Evolutionary conservation across 2,797 vertebrate species (phyloP), one percentile per base, ranked within the genome.

Genomic region (Mycteria americana): DNA sequence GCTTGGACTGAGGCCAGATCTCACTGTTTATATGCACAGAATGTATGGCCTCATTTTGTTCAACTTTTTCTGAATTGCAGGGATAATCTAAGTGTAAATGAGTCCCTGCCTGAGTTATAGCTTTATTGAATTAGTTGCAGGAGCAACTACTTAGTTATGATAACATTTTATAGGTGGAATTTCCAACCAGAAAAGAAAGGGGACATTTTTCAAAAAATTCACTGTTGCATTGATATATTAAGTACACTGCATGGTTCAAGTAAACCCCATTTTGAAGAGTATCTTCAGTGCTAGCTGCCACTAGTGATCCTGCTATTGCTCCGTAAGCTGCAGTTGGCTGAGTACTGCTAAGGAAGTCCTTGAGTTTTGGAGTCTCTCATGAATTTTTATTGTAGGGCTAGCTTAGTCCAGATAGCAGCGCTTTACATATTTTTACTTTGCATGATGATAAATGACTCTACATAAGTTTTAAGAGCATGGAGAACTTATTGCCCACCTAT

Each of bases 21-120:
- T 86, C 75, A 57, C 43, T 96, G 89, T 93, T 92, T 89, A 77
- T 95, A 51, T 5, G 16, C 51, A 57, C 35, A 78, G 84, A 93
- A 95, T 81, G 27, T 75, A 94, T 92, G 87, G 82, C 46, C 76
- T 89, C 65, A 85, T 95, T 94, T 91, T 86, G 53, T 96, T 89
- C 82, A 57, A 56, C 37, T 92, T 89, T 51, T 88, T 51, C 87
- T 88, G 68, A 91, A 72, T 54, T 85, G 23, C 62, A 62, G 30
- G 94, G 60, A 51, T 95, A 89, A 96, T 75, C 37, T 81, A 59
- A 85, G 86, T 79, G 73, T 69, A 88, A 96, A 97, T 68, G 57
- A 93, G 64, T 75, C 64, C 73, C 78, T 78, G 91, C 35, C 75
- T 69, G 64, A 89, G 69, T 77, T 93, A n/a, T 30, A 85, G 24